phyloP scores from a whole-genome alignment of 2,113 vertebrate species.

The Anguilla japonica region DNA sequence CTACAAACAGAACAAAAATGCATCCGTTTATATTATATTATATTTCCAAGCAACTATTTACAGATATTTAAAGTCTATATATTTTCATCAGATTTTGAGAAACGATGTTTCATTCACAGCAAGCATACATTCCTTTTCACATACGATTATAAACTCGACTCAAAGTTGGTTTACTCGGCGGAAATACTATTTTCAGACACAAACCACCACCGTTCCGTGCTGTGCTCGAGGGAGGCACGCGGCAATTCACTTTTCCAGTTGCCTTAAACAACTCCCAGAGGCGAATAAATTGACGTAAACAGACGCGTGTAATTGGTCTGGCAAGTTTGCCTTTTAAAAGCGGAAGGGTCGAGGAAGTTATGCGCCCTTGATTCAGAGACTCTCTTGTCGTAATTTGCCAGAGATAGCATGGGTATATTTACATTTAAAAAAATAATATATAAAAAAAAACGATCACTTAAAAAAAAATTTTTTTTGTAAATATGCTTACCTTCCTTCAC shows the following conservation, averaged over 20 bases:
- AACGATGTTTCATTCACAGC: neutral
- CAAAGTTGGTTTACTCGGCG: neutral
- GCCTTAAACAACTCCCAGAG: neutral
- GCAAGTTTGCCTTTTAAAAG: slow-evolving; percentile 16
- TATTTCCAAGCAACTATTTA: neutral
- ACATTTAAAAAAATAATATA: too few species aligned
- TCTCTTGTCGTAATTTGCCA: neutral
- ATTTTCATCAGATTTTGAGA: neutral
- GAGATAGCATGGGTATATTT: neutral
- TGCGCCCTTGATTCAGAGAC: too few species aligned
- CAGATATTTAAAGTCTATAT: neutral
- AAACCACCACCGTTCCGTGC: neutral
- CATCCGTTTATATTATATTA: too few species aligned
- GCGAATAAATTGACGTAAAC: slow-evolving; percentile 17
- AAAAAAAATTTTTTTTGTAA: too few species aligned
- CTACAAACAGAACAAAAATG: too few species aligned
- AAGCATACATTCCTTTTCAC: neutral
- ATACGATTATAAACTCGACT: neutral
- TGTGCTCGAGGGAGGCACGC: neutral
- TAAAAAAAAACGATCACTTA: too few species aligned
- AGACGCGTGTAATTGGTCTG: slow-evolving; percentile 5
- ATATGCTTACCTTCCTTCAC: too few species aligned
- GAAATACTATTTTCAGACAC: neutral
- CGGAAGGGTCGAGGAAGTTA: neutral
- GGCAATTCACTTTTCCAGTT: slow-evolving; percentile 21